Percentiles rank a stretch among this genome's conserved stretches.
phyloP scores from a whole-genome alignment of 2,113 vertebrate genomes.

The Zosterops hypoxanthus region DNA sequence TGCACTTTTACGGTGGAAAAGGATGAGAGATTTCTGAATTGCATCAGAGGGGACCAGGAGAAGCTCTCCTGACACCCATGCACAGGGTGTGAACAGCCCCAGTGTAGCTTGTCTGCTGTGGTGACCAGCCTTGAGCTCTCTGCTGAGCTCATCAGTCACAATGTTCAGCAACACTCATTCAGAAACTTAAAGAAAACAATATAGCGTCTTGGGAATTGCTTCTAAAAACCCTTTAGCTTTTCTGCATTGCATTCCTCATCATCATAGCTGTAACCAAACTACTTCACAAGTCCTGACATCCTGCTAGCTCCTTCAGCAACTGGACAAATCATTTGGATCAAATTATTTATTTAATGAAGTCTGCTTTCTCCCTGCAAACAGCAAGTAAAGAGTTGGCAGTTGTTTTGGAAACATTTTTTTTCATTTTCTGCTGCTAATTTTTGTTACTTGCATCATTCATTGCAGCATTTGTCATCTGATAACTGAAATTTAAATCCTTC shows the following conservation, averaged over 20 bases:
- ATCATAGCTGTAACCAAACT: neutral
- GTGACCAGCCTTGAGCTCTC: neutral
- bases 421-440: constrained; percentile 48
- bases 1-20: neutral
- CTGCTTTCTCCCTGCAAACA: neutral
- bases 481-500: constrained; percentile 1
- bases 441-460: neutral
- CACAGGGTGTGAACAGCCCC: accelerated
- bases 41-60: neutral
- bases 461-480: constrained; percentile 22
- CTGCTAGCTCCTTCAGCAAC: constrained; percentile 37
- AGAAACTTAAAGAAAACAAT: neutral
- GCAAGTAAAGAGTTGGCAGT: neutral
- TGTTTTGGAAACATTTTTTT: constrained; percentile 4
- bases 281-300: neutral
- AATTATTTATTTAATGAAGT: constrained; percentile 30
- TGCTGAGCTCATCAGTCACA: accelerated
- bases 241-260: neutral
- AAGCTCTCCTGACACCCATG: neutral
- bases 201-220: neutral
- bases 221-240: neutral
- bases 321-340: constrained; percentile 16
- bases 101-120: accelerated
- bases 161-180: accelerated
- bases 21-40: neutral